phyloP scores from a whole-genome alignment of 2,113 vertebrate genomes.

The Aegotheles bennettii region DNA sequence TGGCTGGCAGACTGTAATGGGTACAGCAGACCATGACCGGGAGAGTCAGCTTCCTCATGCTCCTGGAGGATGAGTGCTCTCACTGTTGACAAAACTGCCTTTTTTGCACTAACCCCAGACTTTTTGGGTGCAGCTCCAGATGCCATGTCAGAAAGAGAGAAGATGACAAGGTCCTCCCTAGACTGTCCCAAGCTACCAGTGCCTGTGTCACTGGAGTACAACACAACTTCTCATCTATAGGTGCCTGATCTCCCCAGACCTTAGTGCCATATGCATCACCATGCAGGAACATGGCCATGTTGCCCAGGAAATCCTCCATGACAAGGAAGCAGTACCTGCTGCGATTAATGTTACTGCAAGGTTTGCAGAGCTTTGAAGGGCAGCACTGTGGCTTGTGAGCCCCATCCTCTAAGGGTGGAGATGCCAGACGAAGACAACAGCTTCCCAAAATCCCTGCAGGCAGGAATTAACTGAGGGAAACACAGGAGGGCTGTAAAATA shows the following conservation, averaged over 20 bases:
- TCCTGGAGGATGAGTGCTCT: not conserved
- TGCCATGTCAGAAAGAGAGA: not conserved
- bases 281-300: not conserved
- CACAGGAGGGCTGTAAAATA: accelerated
- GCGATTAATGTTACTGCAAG: not conserved
- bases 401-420: not conserved
- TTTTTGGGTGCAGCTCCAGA: not conserved
- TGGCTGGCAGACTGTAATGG: not conserved
- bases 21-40: not conserved
- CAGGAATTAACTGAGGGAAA: not conserved
- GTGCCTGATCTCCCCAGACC: not conserved
- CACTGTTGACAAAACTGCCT: not conserved
- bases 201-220: not conserved
- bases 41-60: not conserved
- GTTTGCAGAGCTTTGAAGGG: not conserved
- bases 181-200: not conserved
- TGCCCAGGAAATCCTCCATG: not conserved
- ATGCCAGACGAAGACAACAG: not conserved
- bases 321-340: not conserved
- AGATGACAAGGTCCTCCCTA: not conserved
- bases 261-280: not conserved
- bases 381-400: not conserved
- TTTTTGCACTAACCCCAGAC: not conserved
- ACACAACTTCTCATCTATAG: not conserved
- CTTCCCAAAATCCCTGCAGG: not conserved